Base-by-base conservation (phyloP, 1,140 invertebrate species). In the Daktulosphaira vitifoliae region DNA sequence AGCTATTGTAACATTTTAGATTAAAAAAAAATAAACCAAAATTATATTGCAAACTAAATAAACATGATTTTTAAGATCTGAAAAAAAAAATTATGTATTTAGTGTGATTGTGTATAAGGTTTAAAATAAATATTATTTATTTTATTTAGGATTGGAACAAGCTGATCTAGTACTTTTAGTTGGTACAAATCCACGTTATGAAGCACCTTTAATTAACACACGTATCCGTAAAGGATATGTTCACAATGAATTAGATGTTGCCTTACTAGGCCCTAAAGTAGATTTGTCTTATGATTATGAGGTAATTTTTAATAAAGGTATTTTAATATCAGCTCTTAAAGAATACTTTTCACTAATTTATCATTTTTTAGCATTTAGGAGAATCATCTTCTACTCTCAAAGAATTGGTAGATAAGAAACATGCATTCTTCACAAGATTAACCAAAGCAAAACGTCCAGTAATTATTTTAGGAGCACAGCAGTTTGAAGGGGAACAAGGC, bases 161-260 rank as follows among this genome's bases (percentile, higher is more conserved):
- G 88, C 94, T 13, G 97, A 99, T 79, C 81, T 92, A 23, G 80
- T 98, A 25, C 75, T 99, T 3, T 77, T 99, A 2, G 85, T 99
- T 71, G 97, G 96, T 67, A 96, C 93, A 4, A 99, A 99, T 81
- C 92, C 95, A 0, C 82, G 97, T 65, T 96, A 90, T 74, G 96
- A 99, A 79, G 96, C 97, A n/a, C 94, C 97, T 7, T 76, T 99
- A 7, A 79, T 99, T 15, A 99, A 99, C 78, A 88, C 96, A 0
- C 83, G 96, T 69, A 85, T 99, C 66, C 84, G 96, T 33, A 99
- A 99, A 78, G 84, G 86, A 51, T 97, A 87, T 77, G 77, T 92
- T 8, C 88, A 93, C 72, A 89, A 88, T 73, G 90, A 94, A 74
- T 79, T 85, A 66, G 80, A 91, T 70, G 80, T 93, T 26, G 92